Conservation (phyloP, 1,140 invertebrate genomes). For the Cydia strobilella region DNA sequence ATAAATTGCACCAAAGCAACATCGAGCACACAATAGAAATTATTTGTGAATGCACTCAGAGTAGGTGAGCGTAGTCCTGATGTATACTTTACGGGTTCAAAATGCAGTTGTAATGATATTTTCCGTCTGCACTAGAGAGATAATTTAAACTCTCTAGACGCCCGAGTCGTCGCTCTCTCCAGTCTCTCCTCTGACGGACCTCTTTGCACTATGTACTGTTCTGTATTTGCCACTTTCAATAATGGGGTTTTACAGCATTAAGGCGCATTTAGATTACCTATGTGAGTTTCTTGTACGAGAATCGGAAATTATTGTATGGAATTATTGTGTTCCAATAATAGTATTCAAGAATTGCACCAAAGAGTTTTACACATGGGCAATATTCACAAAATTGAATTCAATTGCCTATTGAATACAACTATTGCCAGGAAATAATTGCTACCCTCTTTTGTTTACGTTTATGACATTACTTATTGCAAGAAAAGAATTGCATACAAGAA, state of each 20-base stretch:
- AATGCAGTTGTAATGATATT: conserved; percentile 14
- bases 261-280: no score
- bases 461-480: no score
- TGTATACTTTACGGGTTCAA: conserved; percentile 6
- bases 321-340: no score
- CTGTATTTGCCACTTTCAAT: not conserved
- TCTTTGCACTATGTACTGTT: not conserved
- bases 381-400: no score
- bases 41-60: not conserved
- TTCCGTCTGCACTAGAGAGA: conserved; percentile 8
- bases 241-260: conserved; percentile 17
- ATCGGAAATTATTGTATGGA: no score
- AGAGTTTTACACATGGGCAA: no score
- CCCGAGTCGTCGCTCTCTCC: conserved; percentile 6
- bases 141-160: conserved; percentile 5
- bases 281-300: no score
- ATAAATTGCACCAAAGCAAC: not conserved
- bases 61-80: not conserved
- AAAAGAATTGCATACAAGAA: no score
- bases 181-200: not conserved
- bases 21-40: not conserved
- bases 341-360: no score
- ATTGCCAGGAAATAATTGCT: no score
- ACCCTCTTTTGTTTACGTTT: no score
- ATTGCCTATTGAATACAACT: no score